Base-by-base conservation (phyloP, 2,888 invertebrate species). In the Physocephala rufipes region DNA sequence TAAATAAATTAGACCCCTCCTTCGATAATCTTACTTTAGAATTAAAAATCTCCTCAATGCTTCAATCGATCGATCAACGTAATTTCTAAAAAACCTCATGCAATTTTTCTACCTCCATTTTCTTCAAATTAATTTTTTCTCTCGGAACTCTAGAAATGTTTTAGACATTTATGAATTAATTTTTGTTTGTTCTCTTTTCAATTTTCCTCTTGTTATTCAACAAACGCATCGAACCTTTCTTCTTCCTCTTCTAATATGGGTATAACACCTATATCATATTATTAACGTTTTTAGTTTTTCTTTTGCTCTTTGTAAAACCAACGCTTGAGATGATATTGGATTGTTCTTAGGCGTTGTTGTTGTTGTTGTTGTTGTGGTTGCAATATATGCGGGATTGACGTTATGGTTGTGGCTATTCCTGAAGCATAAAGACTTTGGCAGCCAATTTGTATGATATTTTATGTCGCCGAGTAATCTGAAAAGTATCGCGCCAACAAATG, bases 361-460 rank as follows among this genome's bases (percentile, higher is more conserved):
- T 36, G 36, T 36, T 36, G 36, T 36, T 36, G 36, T 36, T 36
- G 36, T 36, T 4, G 9, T 36, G 9, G 36, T 36, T 36, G 4
- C 36, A 9, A 7, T 36, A 36, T 7, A 36, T 36, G 36, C 36
- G 36, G 36, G 36, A 36, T 36, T 4, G 36, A 9, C 9, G 58
- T 58, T 58, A 26, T 58, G 13, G 24, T 55, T 19, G 53, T 55
- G 19, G 19, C 24, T 55, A 24, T 55, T 55, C 53, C 53, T 21
- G 36, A 9, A n/a, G n/a, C 9, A 9, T 4, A n/a, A 30, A 59
- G 28, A 68, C 70, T 58, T 36, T 58, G 70, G 65, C 70, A 65
- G 70, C 70, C 65, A 55, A 65, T 65, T 70, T 65, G 59, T 65
- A 59, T 65, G 16, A 28, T 49, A 43, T 45, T 51, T 21, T 30